These are phyloP conservation scores for Aphis craccivora DNA, from an alignment of 1,140 invertebrate genomes.

Conservation along the genomic window DNA sequence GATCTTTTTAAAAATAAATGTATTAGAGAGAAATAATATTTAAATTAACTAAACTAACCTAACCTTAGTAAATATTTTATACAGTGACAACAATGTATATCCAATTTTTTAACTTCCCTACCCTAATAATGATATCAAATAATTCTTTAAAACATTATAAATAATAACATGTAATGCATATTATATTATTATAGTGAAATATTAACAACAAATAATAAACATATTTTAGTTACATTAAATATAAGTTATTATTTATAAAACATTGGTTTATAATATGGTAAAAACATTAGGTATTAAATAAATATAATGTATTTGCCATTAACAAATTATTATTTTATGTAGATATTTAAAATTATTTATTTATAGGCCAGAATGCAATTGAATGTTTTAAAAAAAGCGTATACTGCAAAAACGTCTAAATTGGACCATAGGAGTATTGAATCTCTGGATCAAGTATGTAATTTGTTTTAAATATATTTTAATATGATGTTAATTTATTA, in stretches of 20 bases:
- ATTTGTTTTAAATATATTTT: neutral
- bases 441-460: constrained; percentile 32
- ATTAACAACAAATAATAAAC: neutral
- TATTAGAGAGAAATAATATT: too few species aligned
- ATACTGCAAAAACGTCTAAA: constrained; percentile 33
- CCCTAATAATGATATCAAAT: too few species aligned
- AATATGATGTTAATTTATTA: neutral
- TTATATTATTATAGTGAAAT: neutral
- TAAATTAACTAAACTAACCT: too few species aligned
- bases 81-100: too few species aligned
- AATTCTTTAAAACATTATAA: too few species aligned
- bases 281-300: neutral
- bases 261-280: neutral
- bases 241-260: neutral
- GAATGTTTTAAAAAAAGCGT: constrained; percentile 45
- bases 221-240: neutral
- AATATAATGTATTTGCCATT: neutral
- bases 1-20: too few species aligned
- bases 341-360: neutral
- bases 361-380: constrained; percentile 40
- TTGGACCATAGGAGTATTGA: neutral
- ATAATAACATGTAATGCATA: too few species aligned
- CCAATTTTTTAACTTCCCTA: too few species aligned
- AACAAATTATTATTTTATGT: neutral
- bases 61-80: too few species aligned